Evolutionary conservation across 2,888 invertebrate genomes (phyloP), one percentile per base, ranked within the genome.

Genomic region (Athrips mouffetella): DNA sequence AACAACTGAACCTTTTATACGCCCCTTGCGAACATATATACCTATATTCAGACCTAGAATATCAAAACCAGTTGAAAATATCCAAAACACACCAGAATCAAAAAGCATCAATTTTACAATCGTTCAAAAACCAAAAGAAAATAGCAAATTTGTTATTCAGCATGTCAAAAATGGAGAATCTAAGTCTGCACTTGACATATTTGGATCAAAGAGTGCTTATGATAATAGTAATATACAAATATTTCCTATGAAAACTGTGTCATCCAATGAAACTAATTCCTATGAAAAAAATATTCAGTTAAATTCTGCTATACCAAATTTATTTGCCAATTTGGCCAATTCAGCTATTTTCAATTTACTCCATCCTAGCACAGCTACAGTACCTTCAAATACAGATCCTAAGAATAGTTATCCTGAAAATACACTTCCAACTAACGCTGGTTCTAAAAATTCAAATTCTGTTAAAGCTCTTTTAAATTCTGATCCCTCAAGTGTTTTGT

Each of bases 21-120:
- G 20, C 10, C 35, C 35, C 10, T 8, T 41, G 11, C 41, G 29
- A n/a, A 42, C 15, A 13, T 42, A 29, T 2, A 27, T 42, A 42
- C 42, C 42, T 4, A 42, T 42, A 42, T 42, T 42, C 18, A 7
- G 42, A 15, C 27, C 27, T 3, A 42, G 16, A 42, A 27, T 11
- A n/a, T 20, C 20, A 21, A 23, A 23, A 11, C 18, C 16, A 18
- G n/a, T 25, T 15, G 3, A 25, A 25, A 1, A 40, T 25, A 25
- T 3, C 21, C 23, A 37, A 20, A 37, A 21, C 37, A 16, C n/a
- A 3, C n/a, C 20, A n/a, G 5, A 16, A 35, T 20, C 37, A 10
- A 10, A 18, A 37, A 4, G 20, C 5, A 20, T n/a, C n/a, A 37
- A 37, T 10, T 37, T 18, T 18, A n/a, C 37, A 5, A 15, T 16